Evolutionary conservation across 2,113 vertebrate species (phyloP).

Genomic region (Chloroceryle aenea): DNA sequence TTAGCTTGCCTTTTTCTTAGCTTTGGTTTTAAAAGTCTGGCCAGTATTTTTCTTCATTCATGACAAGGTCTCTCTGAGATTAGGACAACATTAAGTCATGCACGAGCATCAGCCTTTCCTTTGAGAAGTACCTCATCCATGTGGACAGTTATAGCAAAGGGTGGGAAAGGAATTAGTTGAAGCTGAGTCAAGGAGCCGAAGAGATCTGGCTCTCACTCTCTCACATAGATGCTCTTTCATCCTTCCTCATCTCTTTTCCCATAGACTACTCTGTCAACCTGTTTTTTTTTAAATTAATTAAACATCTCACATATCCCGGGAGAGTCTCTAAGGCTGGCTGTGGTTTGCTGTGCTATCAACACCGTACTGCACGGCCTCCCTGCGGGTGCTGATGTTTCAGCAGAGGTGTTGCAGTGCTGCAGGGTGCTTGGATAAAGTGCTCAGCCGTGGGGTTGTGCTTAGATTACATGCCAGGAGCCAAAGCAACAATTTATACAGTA

Average conservation of each 20-base stretch:
- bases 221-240: neutral
- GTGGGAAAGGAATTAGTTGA: neutral
- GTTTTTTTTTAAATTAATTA: neutral
- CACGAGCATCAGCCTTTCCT: neutral
- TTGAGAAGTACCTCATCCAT: neutral
- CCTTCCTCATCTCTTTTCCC: neutral
- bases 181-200: neutral
- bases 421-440: neutral
- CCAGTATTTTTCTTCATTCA: neutral
- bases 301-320: neutral
- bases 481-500: neutral
- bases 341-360: neutral
- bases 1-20: neutral
- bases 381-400: rapidly evolving
- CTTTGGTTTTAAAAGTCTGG: neutral
- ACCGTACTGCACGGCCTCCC: neutral
- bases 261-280: neutral
- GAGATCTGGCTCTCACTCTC: neutral
- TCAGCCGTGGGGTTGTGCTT: neutral
- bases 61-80: neutral
- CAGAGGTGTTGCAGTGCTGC: neutral
- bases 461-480: neutral
- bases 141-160: neutral
- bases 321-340: neutral
- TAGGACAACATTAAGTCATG: neutral